Evolutionary conservation across 92 coral and sea anemone species (phyloP).

Genomic region (Paramuricea clavata): DNA sequence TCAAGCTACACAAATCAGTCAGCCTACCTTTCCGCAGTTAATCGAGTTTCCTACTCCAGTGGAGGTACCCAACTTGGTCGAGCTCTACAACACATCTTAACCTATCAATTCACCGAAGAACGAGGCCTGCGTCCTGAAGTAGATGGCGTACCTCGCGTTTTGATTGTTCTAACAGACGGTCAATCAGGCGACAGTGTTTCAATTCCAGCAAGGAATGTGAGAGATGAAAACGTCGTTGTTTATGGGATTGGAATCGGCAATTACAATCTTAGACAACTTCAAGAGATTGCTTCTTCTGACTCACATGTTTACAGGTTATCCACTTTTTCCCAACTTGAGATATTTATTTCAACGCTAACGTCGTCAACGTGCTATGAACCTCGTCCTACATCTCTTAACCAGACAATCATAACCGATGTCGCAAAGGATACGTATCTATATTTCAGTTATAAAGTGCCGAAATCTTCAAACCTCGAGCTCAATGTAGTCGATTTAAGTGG

Average conservation of each 20-base stretch:
- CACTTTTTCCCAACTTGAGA: slow-evolving; percentile 25
- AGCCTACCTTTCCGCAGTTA: slow-evolving; percentile 24
- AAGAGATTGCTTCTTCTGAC: slow-evolving; percentile 25
- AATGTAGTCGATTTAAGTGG: slow-evolving; percentile 39
- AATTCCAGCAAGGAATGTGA: slow-evolving; percentile 22
- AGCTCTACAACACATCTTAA: slow-evolving; percentile 10
- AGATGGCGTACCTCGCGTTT: slow-evolving; percentile 36
- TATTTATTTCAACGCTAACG: neutral
- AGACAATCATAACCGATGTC: slow-evolving; percentile 12
- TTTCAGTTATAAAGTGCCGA: slow-evolving; percentile 46
- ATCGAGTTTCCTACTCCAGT: slow-evolving; percentile 15
- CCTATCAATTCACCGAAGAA: slow-evolving; percentile 42
- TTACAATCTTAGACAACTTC: slow-evolving; percentile 24
- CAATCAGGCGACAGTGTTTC: slow-evolving; percentile 14
- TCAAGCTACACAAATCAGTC: slow-evolving; percentile 25
- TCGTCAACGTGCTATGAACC: slow-evolving; percentile 13
- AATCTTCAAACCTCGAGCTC: slow-evolving; percentile 34
- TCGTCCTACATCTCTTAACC: slow-evolving; percentile 20
- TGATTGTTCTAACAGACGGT: slow-evolving; percentile 54
- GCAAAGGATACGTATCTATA: slow-evolving; percentile 11
- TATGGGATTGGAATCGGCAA: slow-evolving; percentile 48
- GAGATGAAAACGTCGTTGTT: slow-evolving; percentile 27
- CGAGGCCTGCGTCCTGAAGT: slow-evolving; percentile 29
- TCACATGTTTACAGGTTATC: slow-evolving; percentile 29
- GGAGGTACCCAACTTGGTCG: slow-evolving; percentile 24